Percentiles rank a stretch among this genome's conserved stretches.
Conservation (phyloP, 2,113 vertebrate species). For the Catharus fuscescens region DNA sequence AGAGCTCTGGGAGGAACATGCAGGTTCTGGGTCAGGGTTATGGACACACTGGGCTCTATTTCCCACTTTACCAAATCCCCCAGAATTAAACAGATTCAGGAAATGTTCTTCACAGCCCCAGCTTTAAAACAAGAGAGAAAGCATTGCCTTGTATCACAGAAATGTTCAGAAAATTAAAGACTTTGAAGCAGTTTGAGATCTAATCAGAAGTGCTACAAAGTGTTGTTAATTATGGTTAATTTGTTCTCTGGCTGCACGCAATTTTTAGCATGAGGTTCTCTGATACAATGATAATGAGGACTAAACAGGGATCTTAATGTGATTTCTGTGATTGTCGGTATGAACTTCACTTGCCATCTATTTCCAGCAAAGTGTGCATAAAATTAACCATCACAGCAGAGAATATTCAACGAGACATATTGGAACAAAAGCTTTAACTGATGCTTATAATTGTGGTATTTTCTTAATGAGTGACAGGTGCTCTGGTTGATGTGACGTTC, state of each 20-base stretch:
- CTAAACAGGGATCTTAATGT: slow-evolving; percentile 31
- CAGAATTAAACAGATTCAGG: background rate
- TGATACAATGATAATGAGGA: slow-evolving; percentile 55
- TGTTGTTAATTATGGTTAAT: slow-evolving; percentile 61
- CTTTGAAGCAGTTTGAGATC: slow-evolving; percentile 53
- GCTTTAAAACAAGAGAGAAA: background rate
- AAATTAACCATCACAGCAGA: slow-evolving; percentile 29
- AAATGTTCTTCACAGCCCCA: background rate
- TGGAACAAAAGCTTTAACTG: slow-evolving; percentile 48
- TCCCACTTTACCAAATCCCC: background rate
- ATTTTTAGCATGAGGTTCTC: slow-evolving; percentile 49
- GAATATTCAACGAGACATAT: background rate
- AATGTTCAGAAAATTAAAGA: slow-evolving; percentile 24
- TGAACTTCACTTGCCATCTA: slow-evolving; percentile 28
- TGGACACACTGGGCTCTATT: fast-evolving
- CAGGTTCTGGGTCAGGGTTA: background rate
- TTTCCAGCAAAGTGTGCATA: slow-evolving; percentile 46
- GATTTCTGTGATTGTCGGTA: slow-evolving; percentile 40
- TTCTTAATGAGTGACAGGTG: slow-evolving; percentile 53
- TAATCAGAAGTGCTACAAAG: slow-evolving; percentile 55
- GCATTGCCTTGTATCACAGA: background rate
- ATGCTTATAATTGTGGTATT: background rate
- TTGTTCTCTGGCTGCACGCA: slow-evolving; percentile 44
- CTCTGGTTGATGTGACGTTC: slow-evolving; percentile 9
- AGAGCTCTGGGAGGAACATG: background rate